Evolutionary conservation across 2,888 invertebrate species (phyloP).

Genomic region (Argyresthia albistria): DNA sequence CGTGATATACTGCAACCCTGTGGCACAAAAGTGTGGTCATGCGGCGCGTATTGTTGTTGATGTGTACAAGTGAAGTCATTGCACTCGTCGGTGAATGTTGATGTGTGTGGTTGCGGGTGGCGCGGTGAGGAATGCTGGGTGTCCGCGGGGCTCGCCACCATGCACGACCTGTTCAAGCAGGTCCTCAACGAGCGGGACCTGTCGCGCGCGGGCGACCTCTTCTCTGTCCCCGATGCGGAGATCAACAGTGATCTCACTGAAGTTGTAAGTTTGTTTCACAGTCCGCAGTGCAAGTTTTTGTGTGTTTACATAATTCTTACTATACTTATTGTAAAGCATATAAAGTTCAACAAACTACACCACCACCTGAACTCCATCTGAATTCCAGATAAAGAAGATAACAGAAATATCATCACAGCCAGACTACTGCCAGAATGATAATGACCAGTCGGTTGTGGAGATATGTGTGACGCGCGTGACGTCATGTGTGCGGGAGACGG

Average conservation of each 20-base stretch:
- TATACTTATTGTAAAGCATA: no score
- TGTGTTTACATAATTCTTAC: no score
- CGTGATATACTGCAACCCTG: no score
- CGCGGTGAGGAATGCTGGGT: constrained; percentile 5
- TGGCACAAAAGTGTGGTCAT: no score
- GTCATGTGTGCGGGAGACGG: constrained; percentile 91
- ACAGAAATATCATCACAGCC: constrained; percentile 86
- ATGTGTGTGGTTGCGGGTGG: background rate
- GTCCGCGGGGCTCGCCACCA: constrained; percentile 45
- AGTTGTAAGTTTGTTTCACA: constrained; percentile 74
- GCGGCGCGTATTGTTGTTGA: constrained; percentile 17
- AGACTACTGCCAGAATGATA: constrained; percentile 88
- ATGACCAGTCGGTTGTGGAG: constrained; percentile 95
- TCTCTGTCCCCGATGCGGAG: constrained; percentile 88
- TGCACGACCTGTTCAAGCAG: constrained; percentile 93
- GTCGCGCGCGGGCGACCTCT: constrained; percentile 92
- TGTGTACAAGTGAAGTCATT: constrained; percentile 21
- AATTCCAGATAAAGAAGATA: constrained; percentile 77
- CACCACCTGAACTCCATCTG: no score
- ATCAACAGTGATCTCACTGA: constrained; percentile 89
- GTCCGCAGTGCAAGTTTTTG: background rate
- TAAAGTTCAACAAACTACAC: no score
- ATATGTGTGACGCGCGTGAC: constrained; percentile 94
- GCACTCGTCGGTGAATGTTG: constrained; percentile 15
- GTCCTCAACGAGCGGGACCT: constrained; percentile 92